Evolutionary conservation across 2,113 vertebrate genomes (phyloP).

Genomic region (Chionodraco myersi): DNA sequence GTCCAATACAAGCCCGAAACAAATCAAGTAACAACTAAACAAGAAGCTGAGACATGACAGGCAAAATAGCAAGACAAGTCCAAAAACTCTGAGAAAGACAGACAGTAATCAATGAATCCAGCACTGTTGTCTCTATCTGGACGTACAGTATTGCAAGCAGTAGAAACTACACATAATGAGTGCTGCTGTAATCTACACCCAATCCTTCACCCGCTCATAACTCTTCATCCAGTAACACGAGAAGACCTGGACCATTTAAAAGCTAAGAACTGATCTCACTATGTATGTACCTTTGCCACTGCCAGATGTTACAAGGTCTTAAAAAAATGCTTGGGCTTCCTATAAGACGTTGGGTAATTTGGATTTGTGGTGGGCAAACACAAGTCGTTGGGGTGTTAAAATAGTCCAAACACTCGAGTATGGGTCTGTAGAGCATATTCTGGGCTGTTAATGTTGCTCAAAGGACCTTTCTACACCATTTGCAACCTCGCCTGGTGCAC

Average conservation of each 20-base stretch:
- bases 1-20: not conserved
- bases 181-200: slow-evolving; percentile 65
- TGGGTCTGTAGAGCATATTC: slow-evolving; percentile 40
- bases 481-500: slow-evolving; percentile 12
- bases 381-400: slow-evolving; percentile 68
- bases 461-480: slow-evolving; percentile 44
- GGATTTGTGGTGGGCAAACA: slow-evolving; percentile 64
- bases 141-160: slow-evolving; percentile 16
- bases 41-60: not conserved
- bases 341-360: slow-evolving; percentile 53
- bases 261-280: slow-evolving; percentile 51
- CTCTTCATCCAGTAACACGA: slow-evolving; percentile 64
- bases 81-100: slow-evolving; percentile 9
- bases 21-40: not conserved
- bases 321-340: slow-evolving; percentile 40
- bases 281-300: slow-evolving; percentile 69
- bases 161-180: slow-evolving; percentile 49
- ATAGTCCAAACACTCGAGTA: slow-evolving; percentile 48
- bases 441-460: slow-evolving; percentile 64
- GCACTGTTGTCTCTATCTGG: slow-evolving; percentile 2
- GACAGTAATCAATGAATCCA: slow-evolving; percentile 4
- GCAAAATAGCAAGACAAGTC: not conserved
- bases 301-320: slow-evolving; percentile 64
- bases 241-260: slow-evolving; percentile 59
- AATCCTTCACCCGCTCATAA: slow-evolving; percentile 45